Base-by-base conservation (phyloP, 2,797 vertebrate genomes). In the Cebuella pygmaea region DNA sequence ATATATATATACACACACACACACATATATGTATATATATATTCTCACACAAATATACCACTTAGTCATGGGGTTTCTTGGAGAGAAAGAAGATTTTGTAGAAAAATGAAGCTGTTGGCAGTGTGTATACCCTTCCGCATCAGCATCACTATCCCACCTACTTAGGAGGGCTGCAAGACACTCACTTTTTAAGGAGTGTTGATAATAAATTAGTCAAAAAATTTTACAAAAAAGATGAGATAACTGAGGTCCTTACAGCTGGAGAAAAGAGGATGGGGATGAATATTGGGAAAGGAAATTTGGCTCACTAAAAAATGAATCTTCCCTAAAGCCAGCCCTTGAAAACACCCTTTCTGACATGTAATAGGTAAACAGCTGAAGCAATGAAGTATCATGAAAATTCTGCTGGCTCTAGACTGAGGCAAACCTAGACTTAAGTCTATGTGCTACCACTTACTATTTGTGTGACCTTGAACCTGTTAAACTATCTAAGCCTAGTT, bases 121-220 rank as follows among this genome's bases (percentile, higher is more conserved):
- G 2, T 5, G 20, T 22, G n/a, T 5, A 44, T 13, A 20, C 2
- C 13, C 6, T 20, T 75, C 5, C 20, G 1, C 3, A 4, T 85
- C 5, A 39, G 33, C 22, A 33, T 17, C 17, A 24, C 44, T 20
- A 6, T 64, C 11, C 39, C 1, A 14, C 6, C 33, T 59, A 26
- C 36, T 8, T 27, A 24, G 8, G 17, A 82, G 9, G 5, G 2
- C 55, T 36, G 1, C 2, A 46, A 72, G 9, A 85, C 12, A 22
- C 7, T 75, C 30, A 12, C 30, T 52, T 76, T 46, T 64, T 13
- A 36, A 5, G 12, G 7, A 44, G 2, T 11, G 9, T 41, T 50
- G 20, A 26, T 36, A 72, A 10, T 55, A 57, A 88, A 82, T 22
- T 46, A 57, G 15, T 64, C 20, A 84, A 50, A 36, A 55, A 24